Conservation (phyloP, 1,140 invertebrate species). For the Bombus picipes region DNA sequence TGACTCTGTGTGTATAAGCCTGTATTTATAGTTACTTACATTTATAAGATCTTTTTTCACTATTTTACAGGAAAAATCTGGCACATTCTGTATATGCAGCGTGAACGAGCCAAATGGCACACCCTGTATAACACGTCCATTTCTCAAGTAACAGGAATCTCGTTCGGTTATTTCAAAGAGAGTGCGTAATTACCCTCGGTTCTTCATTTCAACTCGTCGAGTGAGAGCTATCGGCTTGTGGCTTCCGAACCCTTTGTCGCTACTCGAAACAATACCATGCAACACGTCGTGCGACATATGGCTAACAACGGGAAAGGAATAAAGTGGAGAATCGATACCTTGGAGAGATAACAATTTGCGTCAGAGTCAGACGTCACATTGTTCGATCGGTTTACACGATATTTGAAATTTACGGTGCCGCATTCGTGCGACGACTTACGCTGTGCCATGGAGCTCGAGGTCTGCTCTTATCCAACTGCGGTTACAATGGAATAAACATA, state of each 20-base stretch:
- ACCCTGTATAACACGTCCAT: too few relatives aligned
- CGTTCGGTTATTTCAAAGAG: neutral
- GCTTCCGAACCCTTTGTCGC: neutral
- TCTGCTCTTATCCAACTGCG: slow-evolving; percentile 7
- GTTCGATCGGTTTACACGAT: slow-evolving; percentile 43
- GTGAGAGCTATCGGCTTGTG: neutral
- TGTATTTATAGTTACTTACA: too few relatives aligned
- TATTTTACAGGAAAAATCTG: too few relatives aligned
- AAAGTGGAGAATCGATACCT: slow-evolving; percentile 49
- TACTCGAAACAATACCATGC: slow-evolving; percentile 33
- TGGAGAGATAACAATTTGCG: slow-evolving; percentile 53
- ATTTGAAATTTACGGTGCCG: slow-evolving; percentile 39
- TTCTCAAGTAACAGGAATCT: too few relatives aligned
- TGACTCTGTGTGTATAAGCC: too few relatives aligned
- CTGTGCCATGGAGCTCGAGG: neutral
- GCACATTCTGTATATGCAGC: too few relatives aligned
- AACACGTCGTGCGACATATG: slow-evolving; percentile 22
- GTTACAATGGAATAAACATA: neutral
- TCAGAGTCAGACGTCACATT: slow-evolving; percentile 26
- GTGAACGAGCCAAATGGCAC: too few relatives aligned
- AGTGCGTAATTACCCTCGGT: neutral
- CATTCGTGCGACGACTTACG: neutral
- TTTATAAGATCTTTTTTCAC: too few relatives aligned
- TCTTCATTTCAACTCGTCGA: neutral
- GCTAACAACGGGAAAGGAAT: slow-evolving; percentile 23